Evolutionary conservation across 53 echinoderm and acorn worm genomes (phyloP), one percentile per base, ranked within the genome.

Genomic region (Henricia sp.): DNA sequence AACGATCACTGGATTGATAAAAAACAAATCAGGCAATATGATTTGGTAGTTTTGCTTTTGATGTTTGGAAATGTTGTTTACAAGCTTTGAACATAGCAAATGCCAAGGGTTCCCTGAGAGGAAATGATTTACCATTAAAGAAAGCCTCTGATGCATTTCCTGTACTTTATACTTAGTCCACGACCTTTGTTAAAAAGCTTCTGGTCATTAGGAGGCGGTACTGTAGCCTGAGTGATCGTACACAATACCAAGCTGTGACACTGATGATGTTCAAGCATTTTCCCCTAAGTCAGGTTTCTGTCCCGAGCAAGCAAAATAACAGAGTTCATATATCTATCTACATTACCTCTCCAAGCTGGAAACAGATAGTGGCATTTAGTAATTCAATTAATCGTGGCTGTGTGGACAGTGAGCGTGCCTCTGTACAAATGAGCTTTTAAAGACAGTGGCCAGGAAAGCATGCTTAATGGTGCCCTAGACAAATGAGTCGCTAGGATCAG

Each of bases 341-440:
- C 8, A 1, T 30, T 32, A 30, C 1, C 21, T 6, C 26, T 30
- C 58, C 9, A 3, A 26, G 11, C 32, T 13, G 44, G 13, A 44
- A 13, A 13, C 6, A 60, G 62, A 60, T 34, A 1, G 20, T 29
- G 29, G 33, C n/a, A n/a, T 60, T 60, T 60, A 37, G 51, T 71
- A 28, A 71, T 71, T 48, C 28, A 67, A 38, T 37, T 40, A 40
- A 38, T 19, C 21, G 36, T 2, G 64, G 64, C 3, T 32, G 33
- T 5, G 64, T 3, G 10, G 1, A n/a, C n/a, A 20, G 67, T 17
- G 16, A 21, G 20, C 4, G 38, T 38, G 67, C 40, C 24, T 24
- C 38, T 67, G 38, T 67, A 37, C 38, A 38, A 23, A 67, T 21
- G 40, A 67, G 67, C 67, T 67, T 67, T 67, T 38, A 67, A 67